These are phyloP conservation scores for Molossus alvarezi DNA, from an alignment of 2,797 vertebrate species.

Conservation along the genomic window DNA sequence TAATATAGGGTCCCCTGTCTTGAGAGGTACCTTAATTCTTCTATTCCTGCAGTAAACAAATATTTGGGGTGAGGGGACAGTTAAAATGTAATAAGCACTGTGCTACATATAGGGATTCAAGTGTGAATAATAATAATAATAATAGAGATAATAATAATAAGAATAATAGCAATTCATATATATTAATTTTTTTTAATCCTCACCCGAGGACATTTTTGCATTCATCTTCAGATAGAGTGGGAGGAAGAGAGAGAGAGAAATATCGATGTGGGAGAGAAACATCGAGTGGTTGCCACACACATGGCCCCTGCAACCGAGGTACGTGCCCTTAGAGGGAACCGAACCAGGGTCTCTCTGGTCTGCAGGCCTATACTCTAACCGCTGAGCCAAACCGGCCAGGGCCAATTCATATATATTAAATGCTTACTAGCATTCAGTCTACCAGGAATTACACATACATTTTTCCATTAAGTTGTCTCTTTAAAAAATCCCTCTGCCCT, in stretches of 20 bases:
- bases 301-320: too few species aligned
- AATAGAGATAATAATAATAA: background rate
- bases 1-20: background rate
- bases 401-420: background rate
- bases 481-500: background rate
- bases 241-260: too few species aligned
- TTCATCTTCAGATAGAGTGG: too few species aligned
- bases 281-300: too few species aligned
- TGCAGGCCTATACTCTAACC: too few species aligned
- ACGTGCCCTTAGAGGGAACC: too few species aligned
- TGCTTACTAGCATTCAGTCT: background rate
- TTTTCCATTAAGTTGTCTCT: conserved; percentile 27
- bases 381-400: too few species aligned
- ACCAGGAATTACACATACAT: background rate
- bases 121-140: background rate
- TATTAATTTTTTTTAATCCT: background rate
- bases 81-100: background rate
- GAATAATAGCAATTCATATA: background rate
- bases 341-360: too few species aligned
- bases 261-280: too few species aligned
- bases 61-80: background rate
- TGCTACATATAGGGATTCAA: background rate
- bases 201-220: too few species aligned
- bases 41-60: background rate
- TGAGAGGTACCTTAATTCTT: background rate